Evolutionary conservation across 2,113 vertebrate genomes (phyloP), one percentile per base, ranked within the genome.

Genomic region (Spheniscus mendiculus): DNA sequence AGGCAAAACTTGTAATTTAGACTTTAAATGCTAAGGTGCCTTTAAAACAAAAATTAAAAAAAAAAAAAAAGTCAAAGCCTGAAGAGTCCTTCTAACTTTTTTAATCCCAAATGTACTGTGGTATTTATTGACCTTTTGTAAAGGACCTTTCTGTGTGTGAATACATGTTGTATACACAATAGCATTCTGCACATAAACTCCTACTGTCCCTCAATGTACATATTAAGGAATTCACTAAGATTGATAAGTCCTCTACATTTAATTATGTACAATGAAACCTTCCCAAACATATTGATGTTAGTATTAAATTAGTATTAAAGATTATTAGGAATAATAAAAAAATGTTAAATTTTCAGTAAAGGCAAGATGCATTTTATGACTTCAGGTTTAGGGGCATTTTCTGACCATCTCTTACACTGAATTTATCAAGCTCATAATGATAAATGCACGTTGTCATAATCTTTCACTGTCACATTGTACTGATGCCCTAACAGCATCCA

Each of bases 391-490:
- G 38, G 40, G 49, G 49, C 27, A 61, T 76, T 96, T 96, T 94
- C 70, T 91, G 96, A 70, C 62, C 65, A 59, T 86, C 71, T 86
- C 71, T 74, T 83, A 52, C 15, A 66, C 20, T 66, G 83, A 96
- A 76, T 45, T 87, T 82, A 96, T 81, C 89, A 85, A 55, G 47
- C 69, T 90, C 4, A 40, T 73, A 89, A 81, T 93, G 89, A 96
- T 80, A 97, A 97, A 97, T 84, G 77, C 29, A 52, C 85, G 53
- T 87, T 97, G 85, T 91, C 92, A 91, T 94, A 70, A 95, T 93
- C 40, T 92, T 89, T 90, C 59, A 74, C 83, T 95, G 93, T 67
- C 87, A 87, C 71, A 58, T 65, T 69, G 56, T 74, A 78, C 40
- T 58, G 73, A 71, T 97, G 97, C 83, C 97, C 86, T 95, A 89